Conservation (phyloP, 2,797 vertebrate species). For the Myiotriccus ornatus region DNA sequence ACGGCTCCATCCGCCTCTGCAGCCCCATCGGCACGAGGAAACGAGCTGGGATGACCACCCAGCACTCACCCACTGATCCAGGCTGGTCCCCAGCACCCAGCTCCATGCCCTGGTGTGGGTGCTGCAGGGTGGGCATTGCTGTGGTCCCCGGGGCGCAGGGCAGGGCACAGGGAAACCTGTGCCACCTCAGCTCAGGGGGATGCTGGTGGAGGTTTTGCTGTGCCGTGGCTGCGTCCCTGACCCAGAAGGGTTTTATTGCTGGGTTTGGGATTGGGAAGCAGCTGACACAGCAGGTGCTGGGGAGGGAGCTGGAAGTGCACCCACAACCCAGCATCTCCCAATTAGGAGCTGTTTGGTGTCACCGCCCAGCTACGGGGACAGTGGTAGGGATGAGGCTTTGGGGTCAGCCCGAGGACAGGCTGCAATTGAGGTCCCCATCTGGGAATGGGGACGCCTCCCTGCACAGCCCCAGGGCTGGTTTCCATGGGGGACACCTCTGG, state of each 20-base stretch:
- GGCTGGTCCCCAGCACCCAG: not conserved
- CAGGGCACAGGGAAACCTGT: fast-evolving
- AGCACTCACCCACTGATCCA: fast-evolving
- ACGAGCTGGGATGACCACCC: fast-evolving
- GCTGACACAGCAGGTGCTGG: conserved; percentile 13
- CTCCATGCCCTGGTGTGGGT: fast-evolving
- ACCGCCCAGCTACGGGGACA: not conserved
- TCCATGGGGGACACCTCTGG: not conserved
- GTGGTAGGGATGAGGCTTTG: fast-evolving
- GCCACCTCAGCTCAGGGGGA: fast-evolving
- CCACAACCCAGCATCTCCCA: not conserved
- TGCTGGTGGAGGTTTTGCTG: fast-evolving
- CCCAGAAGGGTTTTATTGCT: conserved; percentile 17
- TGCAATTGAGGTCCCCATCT: not conserved
- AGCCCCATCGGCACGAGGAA: fast-evolving
- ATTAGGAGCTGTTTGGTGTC: not conserved
- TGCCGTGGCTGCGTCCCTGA: not conserved
- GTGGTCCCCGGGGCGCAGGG: fast-evolving
- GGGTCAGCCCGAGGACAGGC: not conserved
- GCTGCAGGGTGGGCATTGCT: not conserved
- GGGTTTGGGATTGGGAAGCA: not conserved
- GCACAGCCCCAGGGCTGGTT: not conserved
- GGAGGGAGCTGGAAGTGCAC: not conserved
- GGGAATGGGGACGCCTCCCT: not conserved
- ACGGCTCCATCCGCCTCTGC: not conserved